phyloP scores from a whole-genome alignment of 2,888 invertebrate species.

The Caenorhabditis sinica region DNA sequence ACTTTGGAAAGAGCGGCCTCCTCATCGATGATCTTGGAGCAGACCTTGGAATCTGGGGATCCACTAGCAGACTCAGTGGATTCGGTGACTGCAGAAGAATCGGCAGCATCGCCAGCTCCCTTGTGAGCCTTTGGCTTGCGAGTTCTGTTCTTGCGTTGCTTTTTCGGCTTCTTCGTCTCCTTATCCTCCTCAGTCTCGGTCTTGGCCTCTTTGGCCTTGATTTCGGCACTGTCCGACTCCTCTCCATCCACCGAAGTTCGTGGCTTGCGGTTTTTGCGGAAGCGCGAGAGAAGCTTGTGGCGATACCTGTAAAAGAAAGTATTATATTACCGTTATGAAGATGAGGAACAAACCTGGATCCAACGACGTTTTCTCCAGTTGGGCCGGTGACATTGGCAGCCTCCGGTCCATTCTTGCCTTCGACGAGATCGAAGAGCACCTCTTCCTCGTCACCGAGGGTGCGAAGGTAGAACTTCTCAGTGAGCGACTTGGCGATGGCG shows the following conservation, averaged over 20 bases:
- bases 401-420: constrained; percentile 95
- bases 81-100: constrained; percentile 26
- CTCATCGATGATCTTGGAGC: constrained; percentile 52
- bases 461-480: constrained; percentile 91
- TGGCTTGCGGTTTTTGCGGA: constrained; percentile 61
- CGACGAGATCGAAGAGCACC: constrained; percentile 84
- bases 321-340: too few species aligned
- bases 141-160: constrained; percentile 51
- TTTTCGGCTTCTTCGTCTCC: constrained; percentile 55
- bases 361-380: constrained; percentile 93
- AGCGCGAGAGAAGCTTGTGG: constrained; percentile 66
- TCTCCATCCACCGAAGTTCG: constrained; percentile 42
- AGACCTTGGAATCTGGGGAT: constrained; percentile 42
- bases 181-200: constrained; percentile 9
- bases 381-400: constrained; percentile 94
- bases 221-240: constrained; percentile 13
- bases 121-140: constrained; percentile 52
- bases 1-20: constrained; percentile 38
- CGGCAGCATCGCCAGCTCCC: constrained; percentile 41
- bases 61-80: constrained; percentile 19
- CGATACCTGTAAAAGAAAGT: constrained; percentile 53
- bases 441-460: constrained; percentile 87
- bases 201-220: constrained; percentile 10
- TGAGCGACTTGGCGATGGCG: constrained; percentile 71
- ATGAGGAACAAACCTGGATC: constrained; percentile 84